Percentiles rank a stretch among this genome's conserved stretches.
phyloP scores from a whole-genome alignment of 2,888 invertebrate species.

The Urechis unicinctus region DNA sequence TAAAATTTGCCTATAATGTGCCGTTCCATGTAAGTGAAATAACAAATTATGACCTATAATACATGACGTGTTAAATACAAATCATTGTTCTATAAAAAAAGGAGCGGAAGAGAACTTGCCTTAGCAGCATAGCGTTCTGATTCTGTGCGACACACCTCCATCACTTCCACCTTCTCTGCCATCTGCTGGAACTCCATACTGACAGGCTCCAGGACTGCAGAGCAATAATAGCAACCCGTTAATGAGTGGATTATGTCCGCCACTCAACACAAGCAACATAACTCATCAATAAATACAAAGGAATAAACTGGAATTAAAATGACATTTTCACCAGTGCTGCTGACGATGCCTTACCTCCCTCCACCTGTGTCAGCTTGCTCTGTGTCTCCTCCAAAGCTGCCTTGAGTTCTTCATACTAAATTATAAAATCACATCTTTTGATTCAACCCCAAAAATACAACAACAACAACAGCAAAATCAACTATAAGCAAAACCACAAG shows the following conservation, averaged over 20 bases:
- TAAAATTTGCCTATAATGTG: too few species aligned
- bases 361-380: constrained; percentile 6
- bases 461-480: too few species aligned
- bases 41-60: too few species aligned
- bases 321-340: too few species aligned
- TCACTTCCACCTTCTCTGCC: constrained; percentile 32
- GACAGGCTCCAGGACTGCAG: constrained; percentile 16
- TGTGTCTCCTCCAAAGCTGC: constrained; percentile 10
- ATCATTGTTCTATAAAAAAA: background rate
- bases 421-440: background rate
- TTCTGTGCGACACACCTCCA: constrained; percentile 30
- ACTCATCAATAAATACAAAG: too few species aligned
- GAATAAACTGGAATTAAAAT: too few species aligned
- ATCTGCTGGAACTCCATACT: constrained; percentile 30
- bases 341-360: constrained; percentile 9
- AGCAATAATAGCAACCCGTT: background rate
- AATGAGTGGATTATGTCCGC: too few species aligned
- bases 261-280: background rate
- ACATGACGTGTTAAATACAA: too few species aligned
- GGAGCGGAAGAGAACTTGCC: constrained; percentile 20
- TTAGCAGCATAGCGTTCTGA: constrained; percentile 35
- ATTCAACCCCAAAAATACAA: too few species aligned
- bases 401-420: constrained; percentile 14
- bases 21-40: too few species aligned
- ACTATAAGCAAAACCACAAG: too few species aligned